These are phyloP conservation scores for Busseola fusca DNA, from an alignment of 2,888 invertebrate genomes.

Conservation along the genomic window DNA sequence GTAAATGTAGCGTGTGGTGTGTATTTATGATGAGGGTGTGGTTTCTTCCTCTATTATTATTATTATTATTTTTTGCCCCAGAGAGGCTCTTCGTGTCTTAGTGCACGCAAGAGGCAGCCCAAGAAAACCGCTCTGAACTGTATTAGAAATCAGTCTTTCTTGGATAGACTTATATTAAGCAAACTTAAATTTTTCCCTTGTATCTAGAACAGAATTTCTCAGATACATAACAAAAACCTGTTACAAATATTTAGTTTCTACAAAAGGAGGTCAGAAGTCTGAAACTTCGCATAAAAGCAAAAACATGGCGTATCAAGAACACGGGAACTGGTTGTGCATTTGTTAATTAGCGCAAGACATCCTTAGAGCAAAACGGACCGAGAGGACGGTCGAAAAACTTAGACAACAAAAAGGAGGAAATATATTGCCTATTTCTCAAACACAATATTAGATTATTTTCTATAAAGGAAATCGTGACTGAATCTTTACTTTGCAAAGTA, in stretches of 20 bases:
- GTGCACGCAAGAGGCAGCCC: neutral
- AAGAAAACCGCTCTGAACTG: neutral
- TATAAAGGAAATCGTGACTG: neutral
- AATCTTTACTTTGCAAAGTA: slow-evolving; percentile 15
- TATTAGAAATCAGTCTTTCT: neutral
- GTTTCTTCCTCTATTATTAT: no score
- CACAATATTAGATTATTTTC: slow-evolving; percentile 1
- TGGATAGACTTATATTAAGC: neutral
- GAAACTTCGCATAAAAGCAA: slow-evolving; percentile 12
- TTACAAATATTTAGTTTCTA: slow-evolving; percentile 2
- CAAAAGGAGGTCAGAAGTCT: neutral
- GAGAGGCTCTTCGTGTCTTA: neutral
- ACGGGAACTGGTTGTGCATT: slow-evolving; percentile 40
- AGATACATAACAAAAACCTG: neutral
- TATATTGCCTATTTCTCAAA: neutral
- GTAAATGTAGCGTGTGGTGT: no score
- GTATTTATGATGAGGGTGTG: no score
- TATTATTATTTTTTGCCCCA: neutral
- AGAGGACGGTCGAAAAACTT: neutral
- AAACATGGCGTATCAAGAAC: slow-evolving; percentile 19
- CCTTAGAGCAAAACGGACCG: slow-evolving; percentile 29
- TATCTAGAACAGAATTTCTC: neutral
- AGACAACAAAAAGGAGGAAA: neutral
- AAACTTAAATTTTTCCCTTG: neutral
- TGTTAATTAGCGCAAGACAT: slow-evolving; percentile 45